These are phyloP conservation scores for Lerema accius DNA, from an alignment of 1,140 invertebrate genomes.

Conservation along the genomic window DNA sequence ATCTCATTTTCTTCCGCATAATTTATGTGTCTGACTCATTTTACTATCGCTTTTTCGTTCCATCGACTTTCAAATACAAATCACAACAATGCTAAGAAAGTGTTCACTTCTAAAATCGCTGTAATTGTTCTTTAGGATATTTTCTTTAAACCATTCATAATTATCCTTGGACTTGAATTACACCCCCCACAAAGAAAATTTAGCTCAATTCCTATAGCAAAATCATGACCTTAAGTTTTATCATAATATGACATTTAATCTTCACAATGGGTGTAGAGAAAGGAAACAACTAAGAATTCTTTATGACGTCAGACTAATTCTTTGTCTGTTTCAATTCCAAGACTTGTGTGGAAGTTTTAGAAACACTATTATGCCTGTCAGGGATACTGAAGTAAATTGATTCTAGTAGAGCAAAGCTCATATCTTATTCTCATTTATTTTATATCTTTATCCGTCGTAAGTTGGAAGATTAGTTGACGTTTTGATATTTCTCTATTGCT, in stretches of 20 bases:
- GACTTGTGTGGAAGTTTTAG: background rate
- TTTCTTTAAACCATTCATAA: no score
- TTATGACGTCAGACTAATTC: background rate
- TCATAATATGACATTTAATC: background rate
- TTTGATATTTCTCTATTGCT: background rate
- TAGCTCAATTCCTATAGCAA: no score
- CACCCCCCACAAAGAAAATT: no score
- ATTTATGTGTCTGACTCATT: no score
- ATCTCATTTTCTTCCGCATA: no score
- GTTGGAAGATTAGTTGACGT: background rate
- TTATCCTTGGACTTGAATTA: no score
- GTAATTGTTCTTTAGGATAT: no score
- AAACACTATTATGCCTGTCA: background rate
- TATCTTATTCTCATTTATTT: background rate
- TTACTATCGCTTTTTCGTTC: no score
- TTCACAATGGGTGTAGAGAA: background rate
- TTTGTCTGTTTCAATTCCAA: background rate
- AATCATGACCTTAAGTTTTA: background rate
- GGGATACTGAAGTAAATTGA: background rate
- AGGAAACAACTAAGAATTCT: background rate
- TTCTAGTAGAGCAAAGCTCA: background rate
- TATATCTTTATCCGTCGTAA: background rate
- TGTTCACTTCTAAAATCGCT: no score
- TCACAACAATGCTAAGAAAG: no score
- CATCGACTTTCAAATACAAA: no score